A percentile compares a stretch with the other conserved stretches of the same genome.
Conservation (phyloP, 2,888 invertebrate genomes). For the Thecophora atra region DNA sequence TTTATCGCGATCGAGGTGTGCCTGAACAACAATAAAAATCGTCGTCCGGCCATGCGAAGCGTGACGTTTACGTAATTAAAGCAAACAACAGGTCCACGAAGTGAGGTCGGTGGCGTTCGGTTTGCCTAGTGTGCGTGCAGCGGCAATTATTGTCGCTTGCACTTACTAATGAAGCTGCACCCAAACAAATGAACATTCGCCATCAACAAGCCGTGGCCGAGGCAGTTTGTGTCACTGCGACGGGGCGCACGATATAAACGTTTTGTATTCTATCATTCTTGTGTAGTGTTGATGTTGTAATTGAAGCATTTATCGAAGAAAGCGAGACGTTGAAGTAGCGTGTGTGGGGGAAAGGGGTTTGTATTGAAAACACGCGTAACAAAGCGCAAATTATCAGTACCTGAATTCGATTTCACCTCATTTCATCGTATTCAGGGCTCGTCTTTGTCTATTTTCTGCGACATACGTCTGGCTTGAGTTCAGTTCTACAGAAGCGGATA, state of each 20-base stretch:
- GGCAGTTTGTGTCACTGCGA: background rate
- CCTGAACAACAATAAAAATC: background rate
- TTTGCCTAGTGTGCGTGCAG: too few species aligned
- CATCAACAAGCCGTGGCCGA: background rate
- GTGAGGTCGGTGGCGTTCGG: too few species aligned
- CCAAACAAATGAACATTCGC: background rate
- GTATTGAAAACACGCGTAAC: too few species aligned
- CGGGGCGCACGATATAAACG: background rate
- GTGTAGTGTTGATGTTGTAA: constrained; percentile 10
- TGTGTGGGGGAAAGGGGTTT: background rate
- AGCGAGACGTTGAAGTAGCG: too few species aligned
- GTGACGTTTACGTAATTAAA: constrained; percentile 20
- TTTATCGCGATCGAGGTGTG: too few species aligned
- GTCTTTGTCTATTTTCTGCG: background rate
- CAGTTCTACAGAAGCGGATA: constrained; percentile 23
- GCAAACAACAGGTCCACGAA: background rate
- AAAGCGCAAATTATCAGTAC: background rate
- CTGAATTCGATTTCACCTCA: background rate
- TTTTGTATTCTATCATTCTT: too few species aligned
- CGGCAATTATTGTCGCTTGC: background rate
- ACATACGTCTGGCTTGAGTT: background rate
- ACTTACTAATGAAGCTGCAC: background rate
- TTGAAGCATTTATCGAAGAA: constrained; percentile 11
- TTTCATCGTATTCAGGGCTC: too few species aligned
- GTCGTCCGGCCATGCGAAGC: too few species aligned